A percentile compares a stretch with the other conserved stretches of the same genome.
Evolutionary conservation across 2,113 vertebrate genomes (phyloP).

Genomic region (Addax nasomaculatus): DNA sequence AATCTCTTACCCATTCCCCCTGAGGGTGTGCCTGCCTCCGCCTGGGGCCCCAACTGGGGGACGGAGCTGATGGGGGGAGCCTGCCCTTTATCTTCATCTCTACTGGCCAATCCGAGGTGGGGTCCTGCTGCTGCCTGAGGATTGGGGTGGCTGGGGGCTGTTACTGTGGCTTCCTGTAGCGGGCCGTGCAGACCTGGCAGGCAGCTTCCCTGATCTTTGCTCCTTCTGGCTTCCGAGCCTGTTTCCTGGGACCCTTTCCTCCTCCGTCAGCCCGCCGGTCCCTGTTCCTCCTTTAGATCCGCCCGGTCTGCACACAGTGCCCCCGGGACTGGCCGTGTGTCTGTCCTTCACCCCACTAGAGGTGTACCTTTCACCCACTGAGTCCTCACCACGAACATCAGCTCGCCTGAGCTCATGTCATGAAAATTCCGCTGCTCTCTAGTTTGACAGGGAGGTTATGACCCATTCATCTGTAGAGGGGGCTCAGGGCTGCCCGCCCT

Average conservation of each 20-base stretch:
- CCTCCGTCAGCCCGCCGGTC: not conserved
- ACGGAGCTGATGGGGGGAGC: fast-evolving
- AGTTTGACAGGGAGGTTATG: not conserved
- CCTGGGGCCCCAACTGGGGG: not conserved
- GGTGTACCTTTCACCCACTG: not conserved
- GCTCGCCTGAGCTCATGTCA: not conserved
- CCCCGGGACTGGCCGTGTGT: not conserved
- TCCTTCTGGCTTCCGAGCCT: not conserved
- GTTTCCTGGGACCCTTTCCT: not conserved
- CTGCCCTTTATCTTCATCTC: not conserved
- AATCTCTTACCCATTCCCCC: not conserved
- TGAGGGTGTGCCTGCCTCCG: not conserved
- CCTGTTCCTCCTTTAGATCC: not conserved
- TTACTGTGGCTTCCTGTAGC: not conserved
- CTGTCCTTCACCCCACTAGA: not conserved
- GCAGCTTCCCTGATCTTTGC: not conserved
- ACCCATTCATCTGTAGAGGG: not conserved
- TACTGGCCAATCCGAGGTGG: not conserved
- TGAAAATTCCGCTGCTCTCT: not conserved
- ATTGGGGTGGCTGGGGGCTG: fast-evolving
- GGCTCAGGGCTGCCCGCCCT: not conserved
- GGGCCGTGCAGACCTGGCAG: not conserved
- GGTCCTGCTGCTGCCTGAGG: not conserved
- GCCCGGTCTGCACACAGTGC: not conserved
- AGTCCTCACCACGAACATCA: fast-evolving